Conservation (phyloP, 2,888 invertebrate genomes). For the Mythimna lalbum region DNA sequence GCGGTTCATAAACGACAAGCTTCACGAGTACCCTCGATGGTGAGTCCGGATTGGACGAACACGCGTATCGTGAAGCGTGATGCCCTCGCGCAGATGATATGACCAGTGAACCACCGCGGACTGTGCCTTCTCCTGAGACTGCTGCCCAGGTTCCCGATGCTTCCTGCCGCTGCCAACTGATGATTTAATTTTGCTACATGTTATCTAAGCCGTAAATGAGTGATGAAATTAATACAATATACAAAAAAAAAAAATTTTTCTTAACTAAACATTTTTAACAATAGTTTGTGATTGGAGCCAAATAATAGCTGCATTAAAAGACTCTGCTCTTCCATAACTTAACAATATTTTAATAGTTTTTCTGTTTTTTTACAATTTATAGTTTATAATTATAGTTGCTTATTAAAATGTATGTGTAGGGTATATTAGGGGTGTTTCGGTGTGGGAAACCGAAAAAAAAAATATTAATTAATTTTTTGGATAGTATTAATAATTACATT, state of each 20-base stretch:
- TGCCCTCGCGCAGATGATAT: slow-evolving; percentile 91
- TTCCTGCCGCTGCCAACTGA: slow-evolving; percentile 88
- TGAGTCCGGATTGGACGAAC: slow-evolving; percentile 92
- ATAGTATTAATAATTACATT: background rate
- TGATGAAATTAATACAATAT: background rate
- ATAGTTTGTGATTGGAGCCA: too few species aligned
- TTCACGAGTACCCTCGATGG: slow-evolving; percentile 92
- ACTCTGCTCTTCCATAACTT: too few species aligned
- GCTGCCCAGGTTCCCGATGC: slow-evolving; percentile 80
- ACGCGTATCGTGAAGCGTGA: slow-evolving; percentile 93
- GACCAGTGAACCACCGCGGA: slow-evolving; percentile 80
- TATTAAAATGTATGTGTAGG: too few species aligned
- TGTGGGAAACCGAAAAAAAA: too few species aligned
- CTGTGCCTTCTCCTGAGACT: slow-evolving; percentile 79
- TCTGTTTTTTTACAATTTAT: too few species aligned
- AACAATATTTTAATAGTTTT: too few species aligned
- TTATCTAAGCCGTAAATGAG: background rate
- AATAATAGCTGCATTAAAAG: too few species aligned
- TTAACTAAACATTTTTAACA: too few species aligned
- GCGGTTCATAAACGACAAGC: slow-evolving; percentile 92
- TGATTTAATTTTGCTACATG: slow-evolving; percentile 37
- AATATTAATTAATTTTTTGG: too few species aligned
- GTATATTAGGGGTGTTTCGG: too few species aligned
- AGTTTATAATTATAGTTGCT: too few species aligned
- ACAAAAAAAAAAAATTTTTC: too few species aligned